Conservation (phyloP, 2,113 vertebrate genomes). For the Meleagris gallopavo region DNA sequence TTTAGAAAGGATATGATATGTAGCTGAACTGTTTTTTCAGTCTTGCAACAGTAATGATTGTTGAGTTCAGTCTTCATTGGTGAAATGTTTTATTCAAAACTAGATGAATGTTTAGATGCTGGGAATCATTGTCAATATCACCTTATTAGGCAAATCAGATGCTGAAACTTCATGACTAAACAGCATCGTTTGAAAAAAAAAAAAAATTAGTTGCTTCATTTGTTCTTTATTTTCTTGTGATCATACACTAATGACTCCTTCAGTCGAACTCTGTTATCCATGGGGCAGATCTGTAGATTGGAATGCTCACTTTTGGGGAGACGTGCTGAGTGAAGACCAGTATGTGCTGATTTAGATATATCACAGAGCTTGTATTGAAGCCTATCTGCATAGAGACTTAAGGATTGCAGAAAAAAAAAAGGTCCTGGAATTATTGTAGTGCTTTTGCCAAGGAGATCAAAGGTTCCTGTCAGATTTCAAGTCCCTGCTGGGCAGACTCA, state of each 20-base stretch:
- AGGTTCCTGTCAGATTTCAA: conserved; percentile 44
- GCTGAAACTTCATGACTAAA: background rate
- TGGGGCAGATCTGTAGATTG: background rate
- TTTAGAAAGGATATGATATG: background rate
- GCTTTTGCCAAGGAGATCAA: conserved; percentile 38
- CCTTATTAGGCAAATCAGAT: background rate
- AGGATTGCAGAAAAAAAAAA: conserved; percentile 29
- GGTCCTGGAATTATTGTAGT: conserved; percentile 31
- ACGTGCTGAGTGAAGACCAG: background rate
- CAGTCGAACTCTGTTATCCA: background rate
- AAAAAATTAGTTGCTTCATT: background rate
- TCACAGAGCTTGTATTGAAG: conserved; percentile 19
- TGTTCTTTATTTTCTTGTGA: background rate
- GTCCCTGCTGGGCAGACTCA: conserved; percentile 10
- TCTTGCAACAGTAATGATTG: background rate
- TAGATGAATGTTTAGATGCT: background rate
- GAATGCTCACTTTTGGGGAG: background rate
- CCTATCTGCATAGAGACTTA: conserved; percentile 23
- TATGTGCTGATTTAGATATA: background rate
- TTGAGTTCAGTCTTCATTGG: background rate
- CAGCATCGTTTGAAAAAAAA: background rate
- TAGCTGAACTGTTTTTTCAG: background rate
- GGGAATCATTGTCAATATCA: background rate
- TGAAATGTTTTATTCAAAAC: background rate
- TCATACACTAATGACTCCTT: background rate